Evolutionary conservation across 2,888 invertebrate genomes (phyloP), one percentile per base, ranked within the genome.

Genomic region (Phasia obesa): DNA sequence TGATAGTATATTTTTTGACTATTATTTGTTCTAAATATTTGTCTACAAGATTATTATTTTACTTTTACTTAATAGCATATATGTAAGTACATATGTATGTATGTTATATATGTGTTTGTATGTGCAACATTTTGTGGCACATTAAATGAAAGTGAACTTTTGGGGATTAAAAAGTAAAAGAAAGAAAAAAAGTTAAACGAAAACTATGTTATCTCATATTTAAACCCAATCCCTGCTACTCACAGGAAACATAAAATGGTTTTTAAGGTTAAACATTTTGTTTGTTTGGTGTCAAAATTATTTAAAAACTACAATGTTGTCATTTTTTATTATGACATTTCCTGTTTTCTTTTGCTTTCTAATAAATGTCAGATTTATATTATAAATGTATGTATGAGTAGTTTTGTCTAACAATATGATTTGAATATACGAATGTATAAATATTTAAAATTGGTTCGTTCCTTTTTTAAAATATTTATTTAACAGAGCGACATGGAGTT

Each of bases 111-210:
- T 42, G 15, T 42, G 42, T n/a, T n/a, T 55, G 17, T 44, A 2
- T 51, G 9, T 64, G 19, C 44, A 47, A 59, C 38, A 76, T 67
- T 82, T 82, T 82, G 77, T 82, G 64, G 77, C 74, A 78, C 82
- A 82, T 82, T 74, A 82, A 74, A 82, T 82, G 82, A 82, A 82
- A 82, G 82, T 78, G 82, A 82, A 82, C 74, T 82, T 82, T 82
- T 82, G 78, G 78, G 82, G 42, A 78, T 78, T 78, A 70, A 74
- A n/a, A n/a, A n/a, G n/a, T n/a, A n/a, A n/a, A n/a, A 78, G 51
- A 57, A n/a, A 4, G 25, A 55, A 53, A 19, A 70, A 15, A 31
- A 35, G 11, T 11, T 23, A 64, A 59, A 51, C 49, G 21, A 76
- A 59, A 65, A 64, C 15, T 59, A 65, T 76, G 57, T 76, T 67